These are phyloP conservation scores for Xylota sylvarum DNA, from an alignment of 2,888 invertebrate species.

Conservation along the genomic window DNA sequence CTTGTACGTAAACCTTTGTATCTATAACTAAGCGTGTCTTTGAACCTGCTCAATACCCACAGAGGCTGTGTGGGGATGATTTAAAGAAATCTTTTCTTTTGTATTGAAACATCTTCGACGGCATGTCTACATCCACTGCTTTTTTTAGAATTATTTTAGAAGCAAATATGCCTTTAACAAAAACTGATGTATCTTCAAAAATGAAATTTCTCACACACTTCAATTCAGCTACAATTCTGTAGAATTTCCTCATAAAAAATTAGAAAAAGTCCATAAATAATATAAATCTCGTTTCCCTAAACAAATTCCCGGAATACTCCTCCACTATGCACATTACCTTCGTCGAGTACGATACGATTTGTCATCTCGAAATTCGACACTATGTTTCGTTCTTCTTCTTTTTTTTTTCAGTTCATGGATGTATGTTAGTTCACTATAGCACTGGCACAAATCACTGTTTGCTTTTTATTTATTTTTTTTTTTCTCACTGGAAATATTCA, in stretches of 20 bases:
- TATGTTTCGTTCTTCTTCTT: constrained; percentile 1
- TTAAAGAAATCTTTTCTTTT: too few relatives aligned
- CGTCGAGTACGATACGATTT: constrained; percentile 54
- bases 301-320: constrained; percentile 12
- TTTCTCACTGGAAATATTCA: constrained; percentile 23
- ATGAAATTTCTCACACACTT: too few relatives aligned
- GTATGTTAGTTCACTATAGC: background rate
- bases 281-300: constrained; percentile 12
- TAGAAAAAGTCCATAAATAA: constrained; percentile 3
- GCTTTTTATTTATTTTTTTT: background rate
- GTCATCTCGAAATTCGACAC: constrained; percentile 60
- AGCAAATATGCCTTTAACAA: too few relatives aligned
- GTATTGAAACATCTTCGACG: too few relatives aligned
- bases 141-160: too few relatives aligned
- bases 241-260: background rate
- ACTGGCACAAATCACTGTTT: constrained; percentile 2
- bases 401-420: constrained; percentile 29
- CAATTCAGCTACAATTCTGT: background rate
- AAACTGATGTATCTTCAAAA: too few relatives aligned
- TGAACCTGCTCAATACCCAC: too few relatives aligned
- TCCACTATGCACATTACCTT: constrained; percentile 58
- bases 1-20: too few relatives aligned
- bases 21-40: too few relatives aligned
- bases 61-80: too few relatives aligned
- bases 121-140: too few relatives aligned